Evolutionary conservation across 1,140 invertebrate species (phyloP).

Genomic region (Papilio aristodemus): DNA sequence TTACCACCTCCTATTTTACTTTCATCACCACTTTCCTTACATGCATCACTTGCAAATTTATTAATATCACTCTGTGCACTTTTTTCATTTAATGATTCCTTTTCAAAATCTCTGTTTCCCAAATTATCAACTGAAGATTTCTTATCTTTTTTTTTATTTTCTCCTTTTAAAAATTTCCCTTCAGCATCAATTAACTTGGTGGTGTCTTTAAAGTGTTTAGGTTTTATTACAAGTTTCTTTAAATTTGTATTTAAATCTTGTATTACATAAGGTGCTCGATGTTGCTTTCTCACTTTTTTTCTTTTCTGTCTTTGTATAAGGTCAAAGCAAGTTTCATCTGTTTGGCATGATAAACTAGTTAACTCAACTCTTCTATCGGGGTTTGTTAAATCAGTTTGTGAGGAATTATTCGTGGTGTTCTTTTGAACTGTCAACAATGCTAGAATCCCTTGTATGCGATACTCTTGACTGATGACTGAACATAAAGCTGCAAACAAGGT

Average conservation of each 20-base stretch:
- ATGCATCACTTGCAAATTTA: slow-evolving; percentile 20
- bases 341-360: slow-evolving; percentile 37
- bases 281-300: slow-evolving; percentile 26
- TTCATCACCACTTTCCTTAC: not conserved
- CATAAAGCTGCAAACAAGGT: slow-evolving; percentile 52
- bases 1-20: not conserved
- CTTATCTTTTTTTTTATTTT: not conserved
- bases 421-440: slow-evolving; percentile 47
- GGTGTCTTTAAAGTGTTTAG: slow-evolving; percentile 32
- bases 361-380: not conserved
- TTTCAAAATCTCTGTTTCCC: no score
- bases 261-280: slow-evolving; percentile 39
- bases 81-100: no score
- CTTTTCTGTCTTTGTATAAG: slow-evolving; percentile 38
- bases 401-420: not conserved
- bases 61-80: slow-evolving; percentile 7
- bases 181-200: slow-evolving; percentile 13
- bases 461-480: slow-evolving; percentile 55
- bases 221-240: slow-evolving; percentile 39
- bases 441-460: slow-evolving; percentile 56
- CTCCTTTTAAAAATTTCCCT: not conserved
- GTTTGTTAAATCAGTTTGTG: slow-evolving; percentile 31
- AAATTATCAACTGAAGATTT: not conserved
- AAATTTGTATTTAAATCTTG: slow-evolving; percentile 31
- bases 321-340: slow-evolving; percentile 40